phyloP scores from a whole-genome alignment of 2,888 invertebrate species.

The Diarsia rubi region DNA sequence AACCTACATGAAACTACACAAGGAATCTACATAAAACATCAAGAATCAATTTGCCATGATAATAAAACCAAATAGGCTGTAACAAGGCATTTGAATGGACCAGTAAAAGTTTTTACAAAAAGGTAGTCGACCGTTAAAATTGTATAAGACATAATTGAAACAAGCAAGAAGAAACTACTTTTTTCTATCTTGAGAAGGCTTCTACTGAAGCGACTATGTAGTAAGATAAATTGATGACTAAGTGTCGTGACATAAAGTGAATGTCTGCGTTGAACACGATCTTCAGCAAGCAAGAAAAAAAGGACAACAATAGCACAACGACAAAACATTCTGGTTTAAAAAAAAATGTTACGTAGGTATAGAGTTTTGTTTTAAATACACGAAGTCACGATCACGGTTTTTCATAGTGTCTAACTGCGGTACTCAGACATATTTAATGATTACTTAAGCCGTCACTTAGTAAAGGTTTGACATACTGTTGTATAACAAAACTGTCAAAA shows the following conservation, averaged over 20 bases:
- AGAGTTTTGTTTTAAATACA: neutral
- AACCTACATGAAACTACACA: neutral
- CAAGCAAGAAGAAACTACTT: neutral
- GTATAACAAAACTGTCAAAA: too few species aligned
- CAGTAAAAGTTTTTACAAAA: slow-evolving; percentile 26
- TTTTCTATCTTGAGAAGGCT: slow-evolving; percentile 1
- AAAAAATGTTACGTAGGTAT: neutral
- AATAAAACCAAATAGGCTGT: slow-evolving; percentile 34
- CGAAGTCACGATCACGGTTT: neutral
- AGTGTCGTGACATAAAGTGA: slow-evolving; percentile 1
- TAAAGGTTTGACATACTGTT: too few species aligned
- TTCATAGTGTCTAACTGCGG: neutral
- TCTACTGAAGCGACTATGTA: neutral
- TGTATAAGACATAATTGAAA: slow-evolving; percentile 35
- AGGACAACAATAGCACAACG: neutral
- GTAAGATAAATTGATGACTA: neutral
- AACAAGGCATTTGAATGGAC: slow-evolving; percentile 17
- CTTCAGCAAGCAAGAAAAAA: neutral
- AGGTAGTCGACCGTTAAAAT: slow-evolving; percentile 11
- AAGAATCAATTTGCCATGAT: slow-evolving; percentile 19
- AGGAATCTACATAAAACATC: slow-evolving; percentile 14
- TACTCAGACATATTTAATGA: too few species aligned
- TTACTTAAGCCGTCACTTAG: too few species aligned
- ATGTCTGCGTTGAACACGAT: neutral
- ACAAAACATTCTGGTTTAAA: neutral